Conservation (phyloP, 2,113 vertebrate genomes). For the Sinosuthora webbiana region DNA sequence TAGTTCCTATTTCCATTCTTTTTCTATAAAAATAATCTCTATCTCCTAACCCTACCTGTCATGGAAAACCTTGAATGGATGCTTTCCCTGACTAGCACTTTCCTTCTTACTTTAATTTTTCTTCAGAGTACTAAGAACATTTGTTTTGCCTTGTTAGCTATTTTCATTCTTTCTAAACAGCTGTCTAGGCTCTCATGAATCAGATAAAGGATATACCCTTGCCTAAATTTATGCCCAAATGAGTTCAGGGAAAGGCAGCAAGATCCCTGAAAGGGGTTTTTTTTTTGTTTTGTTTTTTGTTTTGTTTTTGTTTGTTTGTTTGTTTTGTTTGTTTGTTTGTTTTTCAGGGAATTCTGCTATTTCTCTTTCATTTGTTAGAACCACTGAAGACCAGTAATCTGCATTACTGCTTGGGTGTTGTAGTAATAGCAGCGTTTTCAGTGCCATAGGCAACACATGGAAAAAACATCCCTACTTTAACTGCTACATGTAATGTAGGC, state of each 20-base stretch:
- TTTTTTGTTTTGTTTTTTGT: too few species aligned
- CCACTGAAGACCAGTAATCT: neutral
- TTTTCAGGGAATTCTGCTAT: neutral
- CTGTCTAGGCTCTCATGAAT: neutral
- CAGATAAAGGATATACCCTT: neutral
- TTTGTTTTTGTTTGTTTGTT: too few species aligned
- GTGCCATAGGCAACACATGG: neutral
- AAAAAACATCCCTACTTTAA: neutral
- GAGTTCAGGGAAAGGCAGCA: neutral
- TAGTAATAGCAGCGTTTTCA: neutral
- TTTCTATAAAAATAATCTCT: neutral
- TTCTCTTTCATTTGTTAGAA: neutral
- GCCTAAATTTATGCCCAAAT: neutral
- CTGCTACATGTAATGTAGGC: neutral
- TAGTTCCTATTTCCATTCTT: neutral
- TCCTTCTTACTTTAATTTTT: neutral
- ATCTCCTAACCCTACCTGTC: neutral
- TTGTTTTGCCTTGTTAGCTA: neutral
- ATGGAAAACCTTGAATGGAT: neutral
- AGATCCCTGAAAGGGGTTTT: neutral
- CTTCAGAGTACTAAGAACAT: neutral
- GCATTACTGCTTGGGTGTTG: neutral
- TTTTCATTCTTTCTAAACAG: neutral
- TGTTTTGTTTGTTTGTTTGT: too few species aligned
- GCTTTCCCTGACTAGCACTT: neutral